Percentiles rank a stretch among this genome's conserved stretches.
Evolutionary conservation across 1,140 invertebrate species (phyloP).

Genomic region (Rhopalosiphum padi): DNA sequence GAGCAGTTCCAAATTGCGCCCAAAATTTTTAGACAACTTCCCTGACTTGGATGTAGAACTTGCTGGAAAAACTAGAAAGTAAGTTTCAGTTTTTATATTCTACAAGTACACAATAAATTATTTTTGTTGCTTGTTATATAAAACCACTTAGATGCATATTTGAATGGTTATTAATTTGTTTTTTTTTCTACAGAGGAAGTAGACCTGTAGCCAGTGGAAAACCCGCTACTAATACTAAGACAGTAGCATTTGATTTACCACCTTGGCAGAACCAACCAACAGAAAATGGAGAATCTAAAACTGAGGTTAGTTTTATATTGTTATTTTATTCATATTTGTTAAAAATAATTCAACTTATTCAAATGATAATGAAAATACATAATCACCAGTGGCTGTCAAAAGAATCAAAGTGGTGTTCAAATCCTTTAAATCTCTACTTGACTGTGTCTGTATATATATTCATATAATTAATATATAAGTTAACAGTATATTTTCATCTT

Average conservation of each 20-base stretch:
- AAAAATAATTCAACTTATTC: not conserved
- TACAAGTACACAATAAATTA: not conserved
- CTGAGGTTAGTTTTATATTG: slow-evolving; percentile 26
- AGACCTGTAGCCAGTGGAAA: slow-evolving; percentile 22
- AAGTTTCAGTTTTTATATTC: not conserved
- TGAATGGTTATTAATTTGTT: not conserved
- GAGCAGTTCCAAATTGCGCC: slow-evolving; percentile 47
- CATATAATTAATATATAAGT: not conserved
- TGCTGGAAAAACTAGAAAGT: slow-evolving; percentile 44
- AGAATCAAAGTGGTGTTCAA: not conserved
- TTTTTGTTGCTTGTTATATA: not conserved
- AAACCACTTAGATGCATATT: not conserved
- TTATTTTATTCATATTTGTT: not conserved
- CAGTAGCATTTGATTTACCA: slow-evolving; percentile 54
- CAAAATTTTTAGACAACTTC: slow-evolving; percentile 54
- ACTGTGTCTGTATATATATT: not conserved
- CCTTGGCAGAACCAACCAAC: slow-evolving; percentile 51
- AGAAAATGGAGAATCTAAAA: slow-evolving; percentile 51
- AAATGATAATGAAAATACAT: not conserved
- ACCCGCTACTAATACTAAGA: slow-evolving; percentile 28
- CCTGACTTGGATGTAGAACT: slow-evolving; percentile 51
- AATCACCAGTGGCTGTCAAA: not conserved
- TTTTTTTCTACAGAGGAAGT: slow-evolving; percentile 30
- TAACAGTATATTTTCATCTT: not conserved
- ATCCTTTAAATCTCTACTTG: too few species aligned